phyloP scores from a whole-genome alignment of 2,888 invertebrate genomes.

The Hetaerina titia region DNA sequence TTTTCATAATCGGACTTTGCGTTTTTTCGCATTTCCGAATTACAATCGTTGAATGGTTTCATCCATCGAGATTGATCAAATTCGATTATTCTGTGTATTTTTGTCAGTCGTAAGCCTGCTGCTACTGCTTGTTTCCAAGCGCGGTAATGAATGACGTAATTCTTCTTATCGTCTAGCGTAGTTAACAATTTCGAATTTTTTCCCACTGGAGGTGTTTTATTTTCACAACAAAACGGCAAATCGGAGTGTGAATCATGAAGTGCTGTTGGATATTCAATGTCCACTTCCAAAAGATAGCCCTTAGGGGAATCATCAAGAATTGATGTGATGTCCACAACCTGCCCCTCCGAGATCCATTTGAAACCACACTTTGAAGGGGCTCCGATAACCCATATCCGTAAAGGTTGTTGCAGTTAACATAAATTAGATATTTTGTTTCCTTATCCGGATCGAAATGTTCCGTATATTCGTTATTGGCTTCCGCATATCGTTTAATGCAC shows the following conservation, averaged over 20 bases:
- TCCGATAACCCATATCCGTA: slow-evolving; percentile 54
- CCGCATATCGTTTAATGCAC: slow-evolving; percentile 73
- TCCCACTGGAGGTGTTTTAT: background rate
- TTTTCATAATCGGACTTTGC: slow-evolving; percentile 74
- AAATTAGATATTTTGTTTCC: slow-evolving; percentile 72
- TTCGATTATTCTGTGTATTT: slow-evolving; percentile 71
- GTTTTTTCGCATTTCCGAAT: slow-evolving; percentile 69
- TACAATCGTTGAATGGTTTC: slow-evolving; percentile 71
- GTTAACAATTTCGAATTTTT: slow-evolving; percentile 57
- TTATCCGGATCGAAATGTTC: slow-evolving; percentile 72
- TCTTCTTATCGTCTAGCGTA: background rate
- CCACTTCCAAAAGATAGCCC: slow-evolving; percentile 71
- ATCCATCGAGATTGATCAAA: slow-evolving; percentile 71
- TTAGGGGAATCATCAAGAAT: background rate
- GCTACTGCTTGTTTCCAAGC: background rate
- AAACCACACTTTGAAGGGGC: background rate
- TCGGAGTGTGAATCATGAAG: slow-evolving; percentile 71
- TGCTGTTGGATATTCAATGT: slow-evolving; percentile 71
- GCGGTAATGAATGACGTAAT: slow-evolving; percentile 7
- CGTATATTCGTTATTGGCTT: slow-evolving; percentile 75
- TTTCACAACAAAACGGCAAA: slow-evolving; percentile 70
- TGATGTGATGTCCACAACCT: too few species aligned
- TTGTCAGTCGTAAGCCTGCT: slow-evolving; percentile 71
- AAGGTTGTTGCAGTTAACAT: slow-evolving; percentile 71
- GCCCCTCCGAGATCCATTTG: background rate